phyloP scores from a whole-genome alignment of 2,113 vertebrate species.

The Macrotus californicus region DNA sequence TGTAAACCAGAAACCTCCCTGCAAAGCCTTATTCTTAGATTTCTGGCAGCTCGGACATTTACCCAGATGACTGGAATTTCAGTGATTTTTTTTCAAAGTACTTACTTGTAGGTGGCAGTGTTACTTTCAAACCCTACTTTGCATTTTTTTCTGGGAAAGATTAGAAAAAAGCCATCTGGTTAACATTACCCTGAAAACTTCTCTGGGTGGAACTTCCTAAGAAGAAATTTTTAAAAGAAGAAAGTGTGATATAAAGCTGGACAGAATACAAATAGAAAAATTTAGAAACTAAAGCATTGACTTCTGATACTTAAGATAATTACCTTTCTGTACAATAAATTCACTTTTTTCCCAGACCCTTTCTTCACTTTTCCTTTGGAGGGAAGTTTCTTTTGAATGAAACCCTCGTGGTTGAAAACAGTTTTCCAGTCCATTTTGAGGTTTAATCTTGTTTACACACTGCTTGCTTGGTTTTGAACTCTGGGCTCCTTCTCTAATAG shows the following conservation, averaged over 20 bases:
- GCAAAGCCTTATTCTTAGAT: constrained; percentile 61
- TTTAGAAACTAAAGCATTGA: constrained; percentile 8
- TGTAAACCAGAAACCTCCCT: constrained; percentile 47
- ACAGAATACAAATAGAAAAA: constrained; percentile 32
- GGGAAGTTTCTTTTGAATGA: constrained; percentile 12
- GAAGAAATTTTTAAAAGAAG: constrained; percentile 43
- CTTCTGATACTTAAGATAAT: constrained; percentile 3
- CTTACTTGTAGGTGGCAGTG: constrained; percentile 69
- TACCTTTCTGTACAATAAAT: constrained; percentile 4
- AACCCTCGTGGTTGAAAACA: not conserved
- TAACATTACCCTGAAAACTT: constrained; percentile 57
- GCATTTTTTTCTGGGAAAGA: constrained; percentile 59
- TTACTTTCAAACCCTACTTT: constrained; percentile 65
- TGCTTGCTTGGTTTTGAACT: constrained; percentile 3
- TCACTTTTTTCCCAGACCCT: not conserved
- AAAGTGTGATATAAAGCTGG: constrained; percentile 6
- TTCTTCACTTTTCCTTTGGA: not conserved
- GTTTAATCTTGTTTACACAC: not conserved
- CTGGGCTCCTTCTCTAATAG: not conserved
- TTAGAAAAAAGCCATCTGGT: constrained; percentile 71
- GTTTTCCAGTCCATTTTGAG: not conserved
- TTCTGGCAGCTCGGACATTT: constrained; percentile 65
- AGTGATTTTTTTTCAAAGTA: constrained; percentile 50
- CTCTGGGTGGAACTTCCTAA: constrained; percentile 43
- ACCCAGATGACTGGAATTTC: constrained; percentile 61